Conservation (phyloP, 1,140 invertebrate genomes). For the Colletes gigas region DNA sequence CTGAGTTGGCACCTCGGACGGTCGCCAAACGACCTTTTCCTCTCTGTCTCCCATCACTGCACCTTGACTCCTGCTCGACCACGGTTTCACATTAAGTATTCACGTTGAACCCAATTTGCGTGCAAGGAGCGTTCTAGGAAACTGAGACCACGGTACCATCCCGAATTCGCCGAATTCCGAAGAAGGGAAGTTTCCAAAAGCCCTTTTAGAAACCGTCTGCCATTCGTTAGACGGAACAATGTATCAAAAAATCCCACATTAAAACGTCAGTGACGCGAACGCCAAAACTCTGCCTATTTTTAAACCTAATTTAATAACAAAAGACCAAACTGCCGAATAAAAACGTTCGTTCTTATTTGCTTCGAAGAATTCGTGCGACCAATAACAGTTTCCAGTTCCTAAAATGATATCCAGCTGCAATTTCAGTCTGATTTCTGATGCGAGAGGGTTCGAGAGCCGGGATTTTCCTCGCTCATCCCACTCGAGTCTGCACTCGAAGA, state of each 20-base stretch:
- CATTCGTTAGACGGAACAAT: slow-evolving; percentile 15
- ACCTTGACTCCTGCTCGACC: slow-evolving; percentile 76
- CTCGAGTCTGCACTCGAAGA: slow-evolving; percentile 71
- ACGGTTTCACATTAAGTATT: slow-evolving; percentile 77
- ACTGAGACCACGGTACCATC: slow-evolving; percentile 67
- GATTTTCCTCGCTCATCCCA: slow-evolving; percentile 69
- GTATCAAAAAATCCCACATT: background rate
- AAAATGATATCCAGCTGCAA: slow-evolving; percentile 46
- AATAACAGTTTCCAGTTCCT: background rate
- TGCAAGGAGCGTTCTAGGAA: slow-evolving; percentile 75
- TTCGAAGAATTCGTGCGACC: too few relatives aligned
- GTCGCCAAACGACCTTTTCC: slow-evolving; percentile 77
- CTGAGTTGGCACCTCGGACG: slow-evolving; percentile 77
- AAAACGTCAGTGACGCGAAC: too few relatives aligned
- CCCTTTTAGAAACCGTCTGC: slow-evolving; percentile 24
- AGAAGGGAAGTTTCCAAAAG: slow-evolving; percentile 41
- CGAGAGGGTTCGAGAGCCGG: slow-evolving; percentile 46
- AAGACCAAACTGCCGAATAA: too few relatives aligned
- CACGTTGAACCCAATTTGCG: slow-evolving; percentile 78
- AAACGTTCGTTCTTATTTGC: too few relatives aligned
- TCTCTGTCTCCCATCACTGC: slow-evolving; percentile 75
- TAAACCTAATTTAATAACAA: too few relatives aligned
- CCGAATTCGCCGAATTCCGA: slow-evolving; percentile 48
- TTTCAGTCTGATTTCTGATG: slow-evolving; percentile 52
- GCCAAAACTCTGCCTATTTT: too few relatives aligned